Evolutionary conservation across 2,113 vertebrate genomes (phyloP).

Genomic region (Terrapene triunguis): DNA sequence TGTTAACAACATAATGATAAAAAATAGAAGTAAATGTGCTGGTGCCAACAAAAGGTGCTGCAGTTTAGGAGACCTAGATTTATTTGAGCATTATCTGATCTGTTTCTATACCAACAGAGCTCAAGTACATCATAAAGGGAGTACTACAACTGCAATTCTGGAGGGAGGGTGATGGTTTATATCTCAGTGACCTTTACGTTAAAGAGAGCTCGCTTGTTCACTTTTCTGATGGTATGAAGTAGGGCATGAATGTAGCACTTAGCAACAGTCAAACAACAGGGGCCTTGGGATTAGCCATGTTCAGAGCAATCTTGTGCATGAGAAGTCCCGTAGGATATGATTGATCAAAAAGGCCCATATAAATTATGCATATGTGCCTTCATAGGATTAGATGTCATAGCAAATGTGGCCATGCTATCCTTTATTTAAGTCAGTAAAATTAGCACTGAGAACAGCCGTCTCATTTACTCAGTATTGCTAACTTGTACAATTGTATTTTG

Average conservation of each 20-base stretch:
- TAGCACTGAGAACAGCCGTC: not conserved
- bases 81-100: not conserved
- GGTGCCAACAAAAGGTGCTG: not conserved
- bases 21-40: not conserved
- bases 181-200: not conserved
- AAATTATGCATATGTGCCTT: not conserved
- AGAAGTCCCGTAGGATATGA: not conserved
- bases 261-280: not conserved
- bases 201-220: not conserved
- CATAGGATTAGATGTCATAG: not conserved
- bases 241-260: not conserved
- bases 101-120: not conserved
- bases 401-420: not conserved
- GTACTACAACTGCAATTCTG: accelerated
- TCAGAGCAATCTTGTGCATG: not conserved
- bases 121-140: not conserved
- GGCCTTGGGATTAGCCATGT: not conserved
- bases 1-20: not conserved
- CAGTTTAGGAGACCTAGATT: not conserved
- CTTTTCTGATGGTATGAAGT: not conserved
- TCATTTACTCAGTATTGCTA: not conserved
- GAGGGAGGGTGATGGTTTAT: not conserved
- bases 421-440: not conserved
- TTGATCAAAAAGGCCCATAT: not conserved
- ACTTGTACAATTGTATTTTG: not conserved